phyloP scores from a whole-genome alignment of 2,888 invertebrate species.

The Patella depressa region DNA sequence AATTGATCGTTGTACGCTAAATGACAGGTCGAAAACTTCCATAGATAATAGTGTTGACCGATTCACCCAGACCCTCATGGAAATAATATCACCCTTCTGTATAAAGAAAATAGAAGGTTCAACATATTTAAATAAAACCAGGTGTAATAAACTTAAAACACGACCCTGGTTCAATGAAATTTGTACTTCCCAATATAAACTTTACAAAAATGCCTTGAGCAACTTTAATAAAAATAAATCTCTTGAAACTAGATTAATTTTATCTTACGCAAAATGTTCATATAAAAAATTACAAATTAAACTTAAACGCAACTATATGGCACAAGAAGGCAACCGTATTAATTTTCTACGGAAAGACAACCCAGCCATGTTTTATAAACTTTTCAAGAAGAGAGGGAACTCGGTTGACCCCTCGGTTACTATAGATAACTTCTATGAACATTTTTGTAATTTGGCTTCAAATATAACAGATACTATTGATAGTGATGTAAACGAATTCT shows the following conservation, averaged over 20 bases:
- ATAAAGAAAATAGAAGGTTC: background rate
- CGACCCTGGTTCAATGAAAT: background rate
- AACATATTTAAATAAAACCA: background rate
- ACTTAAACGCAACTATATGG: background rate
- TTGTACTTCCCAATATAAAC: background rate
- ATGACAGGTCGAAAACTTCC: background rate
- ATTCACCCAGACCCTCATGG: background rate
- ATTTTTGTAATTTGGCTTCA: background rate
- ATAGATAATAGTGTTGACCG: background rate
- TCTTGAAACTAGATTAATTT: background rate
- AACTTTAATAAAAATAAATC: background rate
- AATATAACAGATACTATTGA: no score
- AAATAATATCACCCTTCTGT: background rate
- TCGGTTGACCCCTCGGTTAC: background rate
- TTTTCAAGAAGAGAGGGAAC: background rate
- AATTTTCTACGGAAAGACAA: background rate
- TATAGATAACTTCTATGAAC: background rate
- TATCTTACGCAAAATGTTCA: background rate
- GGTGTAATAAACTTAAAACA: background rate
- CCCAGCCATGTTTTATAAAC: background rate
- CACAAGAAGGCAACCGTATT: background rate
- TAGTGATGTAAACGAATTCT: background rate
- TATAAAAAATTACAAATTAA: background rate
- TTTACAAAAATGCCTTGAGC: background rate
- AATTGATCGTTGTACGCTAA: background rate